Percentiles rank a stretch among this genome's conserved stretches.
phyloP scores from a whole-genome alignment of 2,888 invertebrate genomes.

The Epinotia bilunana region DNA sequence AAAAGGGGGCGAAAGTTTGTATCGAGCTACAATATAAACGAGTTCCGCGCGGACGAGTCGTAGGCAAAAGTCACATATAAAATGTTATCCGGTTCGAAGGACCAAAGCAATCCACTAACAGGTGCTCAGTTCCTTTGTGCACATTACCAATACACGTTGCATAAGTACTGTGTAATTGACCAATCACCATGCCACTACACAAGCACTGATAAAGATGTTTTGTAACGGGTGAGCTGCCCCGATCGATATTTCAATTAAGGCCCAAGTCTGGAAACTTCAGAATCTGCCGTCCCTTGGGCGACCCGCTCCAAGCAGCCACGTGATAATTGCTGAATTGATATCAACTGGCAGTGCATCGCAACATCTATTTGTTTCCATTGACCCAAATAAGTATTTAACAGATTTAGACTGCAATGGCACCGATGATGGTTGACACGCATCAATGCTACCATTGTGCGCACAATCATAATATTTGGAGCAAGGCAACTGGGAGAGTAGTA shows the following conservation, averaged over 20 bases:
- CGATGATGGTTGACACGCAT: neutral
- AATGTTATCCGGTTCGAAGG: neutral
- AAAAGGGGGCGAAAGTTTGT: no score
- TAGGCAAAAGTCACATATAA: no score
- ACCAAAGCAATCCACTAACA: neutral
- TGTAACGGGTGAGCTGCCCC: constrained; percentile 1
- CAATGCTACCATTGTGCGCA: neutral
- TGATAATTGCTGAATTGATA: constrained; percentile 51
- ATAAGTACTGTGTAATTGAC: neutral
- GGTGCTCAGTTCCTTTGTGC: no score
- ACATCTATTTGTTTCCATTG: constrained; percentile 58
- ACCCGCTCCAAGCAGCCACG: constrained; percentile 25
- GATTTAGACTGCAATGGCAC: constrained; percentile 7
- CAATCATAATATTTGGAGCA: neutral
- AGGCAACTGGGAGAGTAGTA: no score
- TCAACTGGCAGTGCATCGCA: constrained; percentile 49
- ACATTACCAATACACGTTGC: no score
- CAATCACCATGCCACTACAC: no score
- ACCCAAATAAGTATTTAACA: constrained; percentile 53
- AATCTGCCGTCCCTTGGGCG: constrained; percentile 9
- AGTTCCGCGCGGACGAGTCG: no score
- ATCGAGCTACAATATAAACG: no score
- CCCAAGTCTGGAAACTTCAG: constrained; percentile 21
- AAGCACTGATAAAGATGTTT: neutral
- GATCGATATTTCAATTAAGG: constrained; percentile 27